Base-by-base conservation (phyloP, 2,888 invertebrate genomes). In the Tenthredo distinguenda region DNA sequence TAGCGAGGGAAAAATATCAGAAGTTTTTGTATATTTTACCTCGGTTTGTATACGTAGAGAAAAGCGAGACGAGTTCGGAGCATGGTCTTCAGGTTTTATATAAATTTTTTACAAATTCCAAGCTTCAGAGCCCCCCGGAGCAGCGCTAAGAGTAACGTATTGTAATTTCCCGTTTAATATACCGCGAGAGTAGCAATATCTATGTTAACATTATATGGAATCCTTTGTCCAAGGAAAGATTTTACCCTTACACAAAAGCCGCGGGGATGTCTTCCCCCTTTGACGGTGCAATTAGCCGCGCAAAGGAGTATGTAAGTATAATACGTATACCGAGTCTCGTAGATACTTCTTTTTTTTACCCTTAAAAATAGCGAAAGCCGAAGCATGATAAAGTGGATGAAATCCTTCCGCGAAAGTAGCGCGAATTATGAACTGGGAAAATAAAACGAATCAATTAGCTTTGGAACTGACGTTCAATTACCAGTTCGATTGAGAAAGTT, bases 241-340 rank as follows among this genome's bases (percentile, higher is more conserved):
- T 40, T 21, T 43, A 43, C 43, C 40, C 26, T 43, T 68, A 34
- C n/a, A 55, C 6, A n/a, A 50, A 77, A 77, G 77, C 34, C 7
- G n/a, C 2, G 21, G 74, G 40, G 18, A 6, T 55, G 7, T 77
- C 34, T 50, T 55, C 18, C 31, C 18, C n/a, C 55, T 77, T 77
- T 77, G 34, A 77, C 55, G 55, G 15, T 50, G 77, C 31, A 50
- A 77, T 77, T 77, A 77, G 77, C 77, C 55, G 55, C n/a, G 55
- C 10, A 31, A 77, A n/a, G 34, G 34, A 2, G 43, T 21, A 21
- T 2, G 0, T 37, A 37, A 34, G 31, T 68, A 31, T 31, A 26
- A 6, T 62, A 62, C 9, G 0, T 62, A 68, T 26, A 34, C 34
- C 6, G 34, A 68, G 68, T 34, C 15, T 68, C 18, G 68, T 34